Evolutionary conservation across 2,113 vertebrate genomes (phyloP).

Genomic region (Mustelus asterias): DNA sequence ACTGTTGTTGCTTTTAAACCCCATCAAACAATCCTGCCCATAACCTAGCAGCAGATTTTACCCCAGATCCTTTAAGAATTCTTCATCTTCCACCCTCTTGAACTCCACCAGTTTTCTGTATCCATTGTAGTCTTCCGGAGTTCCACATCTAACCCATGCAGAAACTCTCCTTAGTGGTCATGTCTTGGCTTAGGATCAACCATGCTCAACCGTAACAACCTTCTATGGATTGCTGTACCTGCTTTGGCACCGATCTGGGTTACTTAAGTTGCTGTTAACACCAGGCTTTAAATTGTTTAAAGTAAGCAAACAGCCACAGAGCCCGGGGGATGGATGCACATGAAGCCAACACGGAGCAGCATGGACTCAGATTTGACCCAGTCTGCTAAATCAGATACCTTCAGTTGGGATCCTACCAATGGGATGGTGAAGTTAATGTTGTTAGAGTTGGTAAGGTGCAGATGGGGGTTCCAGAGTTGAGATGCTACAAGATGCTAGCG

Average conservation of each 20-base stretch:
- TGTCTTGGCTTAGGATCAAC: constrained; percentile 35
- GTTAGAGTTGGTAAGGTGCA: neutral
- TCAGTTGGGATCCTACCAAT: neutral
- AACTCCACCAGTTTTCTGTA: constrained; percentile 9
- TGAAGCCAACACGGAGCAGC: neutral
- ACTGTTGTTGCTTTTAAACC: constrained; percentile 28
- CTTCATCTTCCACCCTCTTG: constrained; percentile 27
- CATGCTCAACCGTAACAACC: neutral
- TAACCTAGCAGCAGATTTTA: constrained; percentile 24
- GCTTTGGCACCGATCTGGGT: neutral
- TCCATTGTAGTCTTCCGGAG: constrained; percentile 22
- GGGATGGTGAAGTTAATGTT: neutral
- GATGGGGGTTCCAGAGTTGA: neutral
- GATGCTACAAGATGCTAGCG: neutral
- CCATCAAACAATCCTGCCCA: constrained; percentile 27
- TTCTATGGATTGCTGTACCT: no score
- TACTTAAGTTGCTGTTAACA: neutral
- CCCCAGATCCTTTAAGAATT: neutral
- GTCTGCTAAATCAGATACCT: neutral
- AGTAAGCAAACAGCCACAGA: neutral
- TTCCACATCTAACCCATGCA: constrained; percentile 33
- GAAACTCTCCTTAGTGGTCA: neutral
- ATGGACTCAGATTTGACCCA: no score
- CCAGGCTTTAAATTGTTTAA: neutral
- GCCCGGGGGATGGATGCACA: neutral